phyloP scores from a whole-genome alignment of 2,797 vertebrate genomes.

The Aratinga solstitialis region DNA sequence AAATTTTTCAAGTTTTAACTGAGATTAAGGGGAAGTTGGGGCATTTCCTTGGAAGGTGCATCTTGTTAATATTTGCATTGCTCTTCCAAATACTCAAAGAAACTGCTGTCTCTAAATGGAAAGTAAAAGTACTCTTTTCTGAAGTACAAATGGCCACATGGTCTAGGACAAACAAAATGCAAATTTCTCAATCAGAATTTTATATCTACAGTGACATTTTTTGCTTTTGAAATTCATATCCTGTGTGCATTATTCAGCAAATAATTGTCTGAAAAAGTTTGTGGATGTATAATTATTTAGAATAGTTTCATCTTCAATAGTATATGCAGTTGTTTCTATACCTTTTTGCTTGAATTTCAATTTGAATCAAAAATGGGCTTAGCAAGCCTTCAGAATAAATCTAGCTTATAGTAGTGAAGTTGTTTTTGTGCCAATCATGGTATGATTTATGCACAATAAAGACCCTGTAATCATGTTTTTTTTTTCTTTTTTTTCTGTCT shows the following conservation, averaged over 20 bases:
- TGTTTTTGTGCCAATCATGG: background rate
- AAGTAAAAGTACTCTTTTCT: slow-evolving; percentile 22
- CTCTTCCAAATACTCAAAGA: slow-evolving; percentile 13
- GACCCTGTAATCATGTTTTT: background rate
- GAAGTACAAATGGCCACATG: slow-evolving; percentile 36
- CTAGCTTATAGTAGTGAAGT: slow-evolving; percentile 10
- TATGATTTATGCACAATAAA: slow-evolving; percentile 33
- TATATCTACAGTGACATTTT: slow-evolving; percentile 23
- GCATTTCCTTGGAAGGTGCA: slow-evolving; percentile 16
- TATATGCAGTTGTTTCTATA: slow-evolving; percentile 42
- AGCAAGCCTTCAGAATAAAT: slow-evolving; percentile 38
- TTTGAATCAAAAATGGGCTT: background rate
- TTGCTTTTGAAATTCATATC: slow-evolving; percentile 60
- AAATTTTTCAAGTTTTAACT: slow-evolving; percentile 52
- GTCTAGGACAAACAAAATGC: slow-evolving; percentile 59
- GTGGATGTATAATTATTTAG: slow-evolving; percentile 44
- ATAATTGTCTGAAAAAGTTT: slow-evolving; percentile 58
- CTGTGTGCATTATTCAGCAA: slow-evolving; percentile 65
- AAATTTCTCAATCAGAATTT: slow-evolving; percentile 62
- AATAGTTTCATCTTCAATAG: slow-evolving; percentile 22
- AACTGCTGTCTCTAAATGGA: slow-evolving; percentile 16
- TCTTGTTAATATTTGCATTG: slow-evolving; percentile 42
- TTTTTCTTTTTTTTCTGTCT: background rate
- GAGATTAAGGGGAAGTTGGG: slow-evolving; percentile 39
- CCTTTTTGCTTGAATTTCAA: slow-evolving; percentile 38